Base-by-base conservation (phyloP, 1,140 invertebrate genomes). In the Wasmannia auropunctata region DNA sequence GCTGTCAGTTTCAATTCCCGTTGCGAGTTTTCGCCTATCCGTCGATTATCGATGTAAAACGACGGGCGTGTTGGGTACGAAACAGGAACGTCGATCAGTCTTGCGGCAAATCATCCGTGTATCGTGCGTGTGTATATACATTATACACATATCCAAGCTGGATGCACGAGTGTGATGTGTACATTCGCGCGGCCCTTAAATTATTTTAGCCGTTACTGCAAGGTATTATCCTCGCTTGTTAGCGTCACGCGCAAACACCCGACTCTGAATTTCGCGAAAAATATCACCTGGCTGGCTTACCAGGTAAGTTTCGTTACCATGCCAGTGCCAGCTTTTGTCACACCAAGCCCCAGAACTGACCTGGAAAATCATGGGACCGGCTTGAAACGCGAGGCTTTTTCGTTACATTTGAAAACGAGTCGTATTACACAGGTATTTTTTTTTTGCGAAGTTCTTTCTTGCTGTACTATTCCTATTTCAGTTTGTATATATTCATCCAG, bases 21-120 rank as follows among this genome's bases (percentile, higher is more conserved):
- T 54, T 43, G 60, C n/a, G 16, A 11, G 49, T 74, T 83, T 58
- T 83, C 67, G 19, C 54, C 16, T 40, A 51, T 16, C 34, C 28
- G 37, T 60, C 79, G 40, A 74, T 60, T 83, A 83, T 60, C 37
- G 51, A 83, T 60, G 67, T 58, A 74, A 74, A 83, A 58, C 28
- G 25, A 58, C 14, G 19, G n/a, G n/a, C 25, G 28, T 28, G 22
- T 25, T 19, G 43, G 19, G 51, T n/a, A n/a, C 4, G 19, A 37
- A 46, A 51, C 16, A 16, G 16, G n/a, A 58, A 37, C 51, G n/a
- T 72, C 51, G 67, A 31, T 83, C 79, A 58, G 16, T 25, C 16
- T 54, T 19, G 49, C 14, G 56, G 28, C 19, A 46, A 58, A 83
- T 74, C 22, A 54, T 69, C 22, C 46, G 37, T 56, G 34, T 81